Percentiles rank a stretch among this genome's conserved stretches.
These are phyloP conservation scores for Chaunax sp. DNA, from an alignment of 2,797 vertebrate genomes.

Conservation along the genomic window DNA sequence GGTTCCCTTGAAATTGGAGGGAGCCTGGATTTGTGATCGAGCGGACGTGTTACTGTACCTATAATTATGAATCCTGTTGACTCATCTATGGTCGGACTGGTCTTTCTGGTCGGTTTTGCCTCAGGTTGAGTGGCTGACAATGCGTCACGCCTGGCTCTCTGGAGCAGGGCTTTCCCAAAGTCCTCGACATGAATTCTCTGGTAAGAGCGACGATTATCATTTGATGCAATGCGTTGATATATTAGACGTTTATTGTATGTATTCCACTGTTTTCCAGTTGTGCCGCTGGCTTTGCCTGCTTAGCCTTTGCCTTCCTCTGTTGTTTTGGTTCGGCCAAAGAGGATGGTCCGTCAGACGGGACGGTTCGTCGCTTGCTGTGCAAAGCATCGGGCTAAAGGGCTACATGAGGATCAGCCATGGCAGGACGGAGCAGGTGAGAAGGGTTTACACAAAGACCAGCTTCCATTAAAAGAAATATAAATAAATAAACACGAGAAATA, in stretches of 20 bases:
- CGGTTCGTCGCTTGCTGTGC: background rate
- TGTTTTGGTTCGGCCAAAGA: conserved; percentile 77
- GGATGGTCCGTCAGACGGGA: conserved; percentile 43
- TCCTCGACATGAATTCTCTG: conserved; percentile 71
- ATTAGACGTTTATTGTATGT: too few relatives aligned
- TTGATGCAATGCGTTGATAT: background rate
- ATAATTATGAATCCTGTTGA: conserved; percentile 3
- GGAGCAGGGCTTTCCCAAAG: conserved; percentile 24
- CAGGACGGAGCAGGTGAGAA: conserved; percentile 65
- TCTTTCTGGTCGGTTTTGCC: background rate
- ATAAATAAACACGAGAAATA: too few relatives aligned
- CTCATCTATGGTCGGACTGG: background rate
- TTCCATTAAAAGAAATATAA: too few relatives aligned
- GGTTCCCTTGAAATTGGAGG: background rate
- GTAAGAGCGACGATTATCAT: conserved; percentile 49
- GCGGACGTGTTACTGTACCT: too few relatives aligned
- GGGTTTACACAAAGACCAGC: background rate
- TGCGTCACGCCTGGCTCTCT: conserved; percentile 27
- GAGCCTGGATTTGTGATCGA: background rate
- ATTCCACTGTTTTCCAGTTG: conserved; percentile 63
- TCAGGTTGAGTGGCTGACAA: conserved; percentile 7
- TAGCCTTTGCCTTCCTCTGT: conserved; percentile 64
- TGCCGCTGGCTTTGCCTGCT: conserved; percentile 72
- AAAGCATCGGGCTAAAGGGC: conserved; percentile 59
- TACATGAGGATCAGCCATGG: conserved; percentile 71